phyloP scores from a whole-genome alignment of 2,113 vertebrate genomes.

The Entelurus aequoreus region DNA sequence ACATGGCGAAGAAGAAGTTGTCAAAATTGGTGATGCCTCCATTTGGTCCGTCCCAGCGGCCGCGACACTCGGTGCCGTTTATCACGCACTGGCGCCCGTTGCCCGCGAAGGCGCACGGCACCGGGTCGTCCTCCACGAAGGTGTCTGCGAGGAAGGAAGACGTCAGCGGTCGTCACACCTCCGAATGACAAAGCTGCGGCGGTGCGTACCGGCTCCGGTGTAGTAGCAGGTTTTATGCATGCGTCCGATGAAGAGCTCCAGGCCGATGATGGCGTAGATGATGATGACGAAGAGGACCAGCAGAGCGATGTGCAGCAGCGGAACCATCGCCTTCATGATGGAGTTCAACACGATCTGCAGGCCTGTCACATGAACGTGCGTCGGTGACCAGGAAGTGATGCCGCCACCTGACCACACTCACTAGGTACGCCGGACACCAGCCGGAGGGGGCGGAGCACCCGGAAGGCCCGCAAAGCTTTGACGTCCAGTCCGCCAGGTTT shows the following conservation, averaged over 20 bases:
- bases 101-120: conserved; percentile 81
- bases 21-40: conserved; percentile 92
- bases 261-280: conserved; percentile 93
- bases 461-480: conserved; percentile 87
- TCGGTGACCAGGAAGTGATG: background rate
- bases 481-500: conserved; percentile 91
- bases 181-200: background rate
- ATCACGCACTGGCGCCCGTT: conserved; percentile 75
- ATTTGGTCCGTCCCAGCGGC: conserved; percentile 84
- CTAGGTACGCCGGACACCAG: conserved; percentile 92
- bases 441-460: conserved; percentile 85
- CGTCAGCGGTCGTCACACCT: background rate
- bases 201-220: conserved; percentile 66
- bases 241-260: conserved; percentile 90
- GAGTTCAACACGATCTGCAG: conserved; percentile 93
- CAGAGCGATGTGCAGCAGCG: conserved; percentile 88
- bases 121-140: conserved; percentile 81
- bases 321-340: conserved; percentile 94
- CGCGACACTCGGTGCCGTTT: conserved; percentile 81
- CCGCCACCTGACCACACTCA: conserved; percentile 60
- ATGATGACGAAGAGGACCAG: conserved; percentile 94
- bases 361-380: conserved; percentile 59
- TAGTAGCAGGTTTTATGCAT: conserved; percentile 94
- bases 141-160: conserved; percentile 60
- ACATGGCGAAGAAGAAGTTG: conserved; percentile 92